These are phyloP conservation scores for Henricia sp. DNA, from an alignment of 53 echinoderm and acorn worm genomes.

Conservation along the genomic window DNA sequence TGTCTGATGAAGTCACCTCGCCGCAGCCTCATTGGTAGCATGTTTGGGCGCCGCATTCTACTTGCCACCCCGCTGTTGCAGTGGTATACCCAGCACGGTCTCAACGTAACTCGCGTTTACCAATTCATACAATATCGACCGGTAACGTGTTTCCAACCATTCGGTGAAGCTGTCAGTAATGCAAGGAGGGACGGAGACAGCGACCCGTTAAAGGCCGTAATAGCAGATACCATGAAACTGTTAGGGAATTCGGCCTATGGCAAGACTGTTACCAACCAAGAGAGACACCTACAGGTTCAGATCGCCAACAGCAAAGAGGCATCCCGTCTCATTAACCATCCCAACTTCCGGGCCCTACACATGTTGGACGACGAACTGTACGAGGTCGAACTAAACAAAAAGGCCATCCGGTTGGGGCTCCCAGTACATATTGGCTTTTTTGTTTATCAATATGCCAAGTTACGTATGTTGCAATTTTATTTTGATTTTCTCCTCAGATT, in stretches of 20 bases:
- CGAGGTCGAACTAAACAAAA: constrained; percentile 22
- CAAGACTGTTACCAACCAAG: constrained; percentile 67
- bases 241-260: constrained; percentile 67
- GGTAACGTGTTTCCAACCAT: neutral
- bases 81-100: constrained; percentile 14
- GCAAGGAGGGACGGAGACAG: constrained; percentile 23
- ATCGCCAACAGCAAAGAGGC: constrained; percentile 10
- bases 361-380: neutral
- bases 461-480: constrained; percentile 39
- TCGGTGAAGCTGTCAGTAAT: constrained; percentile 14
- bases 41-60: constrained; percentile 30
- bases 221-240: constrained; percentile 59
- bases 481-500: constrained; percentile 27
- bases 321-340: no score
- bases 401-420: neutral
- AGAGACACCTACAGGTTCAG: constrained; percentile 29
- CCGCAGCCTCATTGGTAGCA: constrained; percentile 41
- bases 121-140: constrained; percentile 9
- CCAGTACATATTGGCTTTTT: no score
- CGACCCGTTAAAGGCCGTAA: constrained; percentile 37
- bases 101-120: constrained; percentile 1
- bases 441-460: no score
- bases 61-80: constrained; percentile 14
- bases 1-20: constrained; percentile 12
- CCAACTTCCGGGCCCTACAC: constrained; percentile 42